Base-by-base conservation (phyloP, 2,113 vertebrate species). In the Phoxinus phoxinus region DNA sequence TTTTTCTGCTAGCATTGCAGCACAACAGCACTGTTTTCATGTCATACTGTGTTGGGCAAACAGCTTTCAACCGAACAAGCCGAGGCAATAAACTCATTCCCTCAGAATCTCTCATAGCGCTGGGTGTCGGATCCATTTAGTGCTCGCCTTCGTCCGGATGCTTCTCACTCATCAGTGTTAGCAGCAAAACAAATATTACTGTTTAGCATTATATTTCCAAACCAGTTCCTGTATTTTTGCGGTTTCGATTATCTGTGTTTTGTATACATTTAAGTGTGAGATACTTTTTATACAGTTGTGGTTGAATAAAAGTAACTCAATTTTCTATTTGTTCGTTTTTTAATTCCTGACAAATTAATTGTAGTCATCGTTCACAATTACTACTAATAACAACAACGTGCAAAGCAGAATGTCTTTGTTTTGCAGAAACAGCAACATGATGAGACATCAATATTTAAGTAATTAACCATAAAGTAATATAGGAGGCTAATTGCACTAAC, bases 11-110 rank as follows among this genome's bases (percentile, higher is more conserved):
- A 21, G 74, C 27, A 77, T 51, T 56, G 23, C 53, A 23, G 48
- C 17, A 4, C 12, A 19, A 32, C 48, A 56, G 35, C 4, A 4
- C 27, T 77, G 74, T 56, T 77, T 77, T 56, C 35, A 35, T 77
- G 27, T n/a, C 51, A 77, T 21, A 56, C 30, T 35, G 48, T 56
- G 53, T 58, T 58, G 75, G 19, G 27, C 75, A 58, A 56, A 32
- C 8, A 23, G 9, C 75, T 77, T 56, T 21, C 46, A 77, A 56
- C 51, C 4, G n/a, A 73, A 41, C 23, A 23, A 56, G 17, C 46
- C 11, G 27, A 77, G 75, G 51, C 75, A 32, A 56, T 35, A 77
- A 58, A 77, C 2, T 3, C 75, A 58, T 78, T 73, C 75, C 32
- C 30, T 3, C 27, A 3, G 17, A 77, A 56, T 56, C 46, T 77